These are phyloP conservation scores for Takifugu rubripes DNA, from an alignment of 2,797 vertebrate species.

Conservation along the genomic window DNA sequence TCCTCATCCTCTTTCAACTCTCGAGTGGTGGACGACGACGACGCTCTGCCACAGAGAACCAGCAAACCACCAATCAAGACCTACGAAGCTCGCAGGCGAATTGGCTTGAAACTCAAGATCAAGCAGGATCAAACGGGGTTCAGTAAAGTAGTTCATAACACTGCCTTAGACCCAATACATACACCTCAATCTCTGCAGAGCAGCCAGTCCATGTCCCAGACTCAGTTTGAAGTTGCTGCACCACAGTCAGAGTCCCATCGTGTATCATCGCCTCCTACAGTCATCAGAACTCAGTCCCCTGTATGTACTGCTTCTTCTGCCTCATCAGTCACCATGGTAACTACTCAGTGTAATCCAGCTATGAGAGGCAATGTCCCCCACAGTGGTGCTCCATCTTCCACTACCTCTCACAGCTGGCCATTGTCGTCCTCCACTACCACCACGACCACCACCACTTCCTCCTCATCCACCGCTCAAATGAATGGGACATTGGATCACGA, in stretches of 20 bases:
- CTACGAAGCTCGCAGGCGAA: conserved; percentile 90
- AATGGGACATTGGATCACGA: conserved; percentile 85
- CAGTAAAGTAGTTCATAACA: conserved; percentile 94
- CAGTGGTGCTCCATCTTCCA: conserved; percentile 43
- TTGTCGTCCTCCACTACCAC: conserved; percentile 27
- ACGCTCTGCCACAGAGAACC: conserved; percentile 82
- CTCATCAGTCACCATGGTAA: conserved; percentile 49
- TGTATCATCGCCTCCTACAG: conserved; percentile 40
- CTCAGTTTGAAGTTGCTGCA: conserved; percentile 49
- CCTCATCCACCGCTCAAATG: conserved; percentile 73
- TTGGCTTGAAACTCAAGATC: conserved; percentile 93
- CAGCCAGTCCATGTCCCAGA: conserved; percentile 65
- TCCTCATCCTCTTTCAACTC: conserved; percentile 54
- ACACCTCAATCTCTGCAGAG: conserved; percentile 71
- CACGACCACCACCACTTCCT: conserved; percentile 43
- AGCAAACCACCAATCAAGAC: conserved; percentile 93
- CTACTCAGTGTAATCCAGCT: conserved; percentile 49
- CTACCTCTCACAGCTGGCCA: conserved; percentile 61
- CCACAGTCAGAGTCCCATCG: conserved; percentile 62
- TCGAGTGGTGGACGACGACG: conserved; percentile 76
- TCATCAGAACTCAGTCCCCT: conserved; percentile 73
- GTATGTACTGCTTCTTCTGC: conserved; percentile 55
- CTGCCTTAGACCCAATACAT: conserved; percentile 89
- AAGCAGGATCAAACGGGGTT: conserved; percentile 91
- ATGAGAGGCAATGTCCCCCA: conserved; percentile 28